Evolutionary conservation across 2,888 invertebrate species (phyloP).

Genomic region (Drosophila anceps): DNA sequence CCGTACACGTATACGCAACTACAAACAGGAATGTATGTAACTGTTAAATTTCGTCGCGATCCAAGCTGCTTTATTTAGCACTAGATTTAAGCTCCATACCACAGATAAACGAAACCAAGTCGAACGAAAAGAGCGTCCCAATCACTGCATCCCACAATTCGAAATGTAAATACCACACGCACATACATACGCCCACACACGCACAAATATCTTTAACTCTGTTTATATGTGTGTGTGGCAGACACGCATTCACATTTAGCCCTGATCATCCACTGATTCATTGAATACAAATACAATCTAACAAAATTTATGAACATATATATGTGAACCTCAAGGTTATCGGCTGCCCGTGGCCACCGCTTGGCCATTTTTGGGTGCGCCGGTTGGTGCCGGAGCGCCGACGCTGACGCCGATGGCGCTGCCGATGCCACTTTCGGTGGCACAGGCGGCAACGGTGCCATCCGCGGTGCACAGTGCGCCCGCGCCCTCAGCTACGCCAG

Average conservation of each 20-base stretch:
- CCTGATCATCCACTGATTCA: slow-evolving; percentile 29
- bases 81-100: slow-evolving; percentile 61
- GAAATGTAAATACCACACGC: slow-evolving; percentile 57
- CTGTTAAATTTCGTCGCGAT: slow-evolving; percentile 69
- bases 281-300: slow-evolving; percentile 42
- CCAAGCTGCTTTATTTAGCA: slow-evolving; percentile 72
- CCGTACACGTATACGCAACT: slow-evolving; percentile 12
- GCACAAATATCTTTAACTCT: neutral
- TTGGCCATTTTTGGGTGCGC: slow-evolving; percentile 90
- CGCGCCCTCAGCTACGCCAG: slow-evolving; percentile 76
- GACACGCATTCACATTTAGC: slow-evolving; percentile 14
- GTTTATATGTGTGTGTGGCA: neutral
- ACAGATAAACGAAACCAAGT: slow-evolving; percentile 39
- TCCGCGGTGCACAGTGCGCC: slow-evolving; percentile 85
- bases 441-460: slow-evolving; percentile 85
- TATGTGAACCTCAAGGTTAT: slow-evolving; percentile 87
- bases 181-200: slow-evolving; percentile 14
- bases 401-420: slow-evolving; percentile 87
- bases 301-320: slow-evolving; percentile 59
- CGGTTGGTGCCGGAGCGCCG: slow-evolving; percentile 86
- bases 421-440: slow-evolving; percentile 65
- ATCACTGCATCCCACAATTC: slow-evolving; percentile 56
- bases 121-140: slow-evolving; percentile 41
- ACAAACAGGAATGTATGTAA: slow-evolving; percentile 56
- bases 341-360: slow-evolving; percentile 91